A percentile compares a stretch with the other conserved stretches of the same genome.
These are phyloP conservation scores for Gorsachius magnificus DNA, from an alignment of 2,797 vertebrate genomes.

Conservation along the genomic window DNA sequence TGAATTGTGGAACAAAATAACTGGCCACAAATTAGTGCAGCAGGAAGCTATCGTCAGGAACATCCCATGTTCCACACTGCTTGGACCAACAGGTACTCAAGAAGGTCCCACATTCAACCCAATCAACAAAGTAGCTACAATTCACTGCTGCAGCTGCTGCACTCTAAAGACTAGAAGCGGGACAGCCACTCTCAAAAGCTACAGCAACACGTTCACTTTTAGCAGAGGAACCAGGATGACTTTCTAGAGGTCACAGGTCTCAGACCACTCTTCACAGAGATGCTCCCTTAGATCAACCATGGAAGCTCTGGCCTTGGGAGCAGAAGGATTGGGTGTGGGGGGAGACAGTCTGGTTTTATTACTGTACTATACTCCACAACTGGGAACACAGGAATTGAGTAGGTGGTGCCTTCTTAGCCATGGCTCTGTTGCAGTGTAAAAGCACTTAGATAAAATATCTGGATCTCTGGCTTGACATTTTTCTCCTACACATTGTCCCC, in stretches of 20 bases:
- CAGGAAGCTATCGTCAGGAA: neutral
- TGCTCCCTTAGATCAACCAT: neutral
- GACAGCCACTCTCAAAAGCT: neutral
- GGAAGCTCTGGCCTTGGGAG: neutral
- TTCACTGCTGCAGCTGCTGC: neutral
- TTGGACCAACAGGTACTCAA: neutral
- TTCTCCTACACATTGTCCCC: conserved; percentile 51
- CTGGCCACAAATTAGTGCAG: neutral
- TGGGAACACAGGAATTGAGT: neutral
- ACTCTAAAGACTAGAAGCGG: neutral
- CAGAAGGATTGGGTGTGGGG: neutral
- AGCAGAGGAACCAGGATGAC: neutral
- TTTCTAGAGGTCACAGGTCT: neutral
- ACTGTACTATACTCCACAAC: neutral
- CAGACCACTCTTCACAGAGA: neutral
- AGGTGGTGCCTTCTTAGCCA: neutral
- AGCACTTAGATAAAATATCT: conserved; percentile 8
- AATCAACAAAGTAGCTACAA: neutral
- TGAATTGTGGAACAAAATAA: neutral
- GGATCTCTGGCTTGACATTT: neutral
- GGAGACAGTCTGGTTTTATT: neutral
- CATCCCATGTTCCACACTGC: neutral
- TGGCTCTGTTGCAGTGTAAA: neutral
- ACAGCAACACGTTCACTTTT: neutral
- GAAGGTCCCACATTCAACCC: neutral